A percentile compares a stretch with the other conserved stretches of the same genome.
phyloP scores from a whole-genome alignment of 2,888 invertebrate species.

The Polymixis lichenea region DNA sequence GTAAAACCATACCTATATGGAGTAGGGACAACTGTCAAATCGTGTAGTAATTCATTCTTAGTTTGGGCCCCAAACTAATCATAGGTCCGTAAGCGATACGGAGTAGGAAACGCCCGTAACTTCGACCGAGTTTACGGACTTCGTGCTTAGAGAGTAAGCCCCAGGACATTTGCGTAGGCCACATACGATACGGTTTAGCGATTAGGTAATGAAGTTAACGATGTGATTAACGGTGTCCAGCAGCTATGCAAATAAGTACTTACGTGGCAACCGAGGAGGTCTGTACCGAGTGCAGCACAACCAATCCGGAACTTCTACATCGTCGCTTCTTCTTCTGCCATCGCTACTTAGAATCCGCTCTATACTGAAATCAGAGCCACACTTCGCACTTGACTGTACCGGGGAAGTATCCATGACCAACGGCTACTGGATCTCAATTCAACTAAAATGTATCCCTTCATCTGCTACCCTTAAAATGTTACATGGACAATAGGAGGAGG shows the following conservation, averaged over 20 bases:
- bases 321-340: conserved; percentile 67
- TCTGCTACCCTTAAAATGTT: conserved; percentile 69
- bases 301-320: conserved; percentile 88
- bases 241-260: conserved; percentile 71
- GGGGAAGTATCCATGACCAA: conserved; percentile 80
- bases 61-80: too few relatives aligned
- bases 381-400: conserved; percentile 79
- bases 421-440: conserved; percentile 51
- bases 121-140: too few relatives aligned
- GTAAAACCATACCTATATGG: too few relatives aligned
- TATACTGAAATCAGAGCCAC: conserved; percentile 91
- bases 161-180: too few relatives aligned
- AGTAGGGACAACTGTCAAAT: too few relatives aligned
- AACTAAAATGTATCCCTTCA: conserved; percentile 51
- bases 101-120: too few relatives aligned
- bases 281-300: conserved; percentile 93
- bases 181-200: too few relatives aligned
- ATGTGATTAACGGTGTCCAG: too few relatives aligned
- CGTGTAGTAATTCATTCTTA: too few relatives aligned
- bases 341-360: conserved; percentile 91
- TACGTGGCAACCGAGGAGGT: conserved; percentile 93
- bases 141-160: too few relatives aligned
- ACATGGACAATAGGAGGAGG: conserved; percentile 69
- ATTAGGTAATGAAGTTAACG: too few relatives aligned
- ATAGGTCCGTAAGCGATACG: too few relatives aligned